Conservation (phyloP, 2,113 vertebrate genomes). For the Spizaetus ornatus region DNA sequence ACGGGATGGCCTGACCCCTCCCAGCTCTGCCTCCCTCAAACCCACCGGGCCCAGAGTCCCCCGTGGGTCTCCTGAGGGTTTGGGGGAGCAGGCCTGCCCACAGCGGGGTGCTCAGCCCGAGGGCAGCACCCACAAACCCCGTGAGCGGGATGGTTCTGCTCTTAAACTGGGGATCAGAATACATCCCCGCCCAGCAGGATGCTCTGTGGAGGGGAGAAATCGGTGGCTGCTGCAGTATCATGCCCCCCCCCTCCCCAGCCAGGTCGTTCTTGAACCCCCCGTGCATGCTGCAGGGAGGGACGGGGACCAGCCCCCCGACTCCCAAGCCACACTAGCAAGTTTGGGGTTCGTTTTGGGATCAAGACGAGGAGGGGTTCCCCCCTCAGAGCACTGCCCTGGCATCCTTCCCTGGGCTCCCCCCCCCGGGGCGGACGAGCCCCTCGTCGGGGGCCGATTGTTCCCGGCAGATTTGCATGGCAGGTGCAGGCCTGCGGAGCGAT, state of each 20-base stretch:
- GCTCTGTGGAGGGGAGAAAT: neutral
- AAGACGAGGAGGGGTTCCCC: neutral
- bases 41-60: fast-evolving
- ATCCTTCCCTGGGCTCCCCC: neutral
- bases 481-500: conserved; percentile 27
- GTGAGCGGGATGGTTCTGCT: neutral
- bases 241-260: no score
- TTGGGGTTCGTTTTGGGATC: neutral
- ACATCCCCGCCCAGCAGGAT: fast-evolving
- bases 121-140: neutral
- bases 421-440: neutral
- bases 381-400: neutral
- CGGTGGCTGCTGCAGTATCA: fast-evolving
- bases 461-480: conserved; percentile 37
- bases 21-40: neutral
- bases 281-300: neutral
- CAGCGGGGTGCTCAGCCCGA: no score
- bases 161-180: neutral
- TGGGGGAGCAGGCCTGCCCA: neutral
- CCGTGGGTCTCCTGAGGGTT: neutral
- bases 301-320: neutral
- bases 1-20: neutral
- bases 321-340: no score
- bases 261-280: no score
- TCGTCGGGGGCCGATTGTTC: neutral